phyloP scores from a whole-genome alignment of 2,888 invertebrate genomes.

The Willowsia nigromaculata region DNA sequence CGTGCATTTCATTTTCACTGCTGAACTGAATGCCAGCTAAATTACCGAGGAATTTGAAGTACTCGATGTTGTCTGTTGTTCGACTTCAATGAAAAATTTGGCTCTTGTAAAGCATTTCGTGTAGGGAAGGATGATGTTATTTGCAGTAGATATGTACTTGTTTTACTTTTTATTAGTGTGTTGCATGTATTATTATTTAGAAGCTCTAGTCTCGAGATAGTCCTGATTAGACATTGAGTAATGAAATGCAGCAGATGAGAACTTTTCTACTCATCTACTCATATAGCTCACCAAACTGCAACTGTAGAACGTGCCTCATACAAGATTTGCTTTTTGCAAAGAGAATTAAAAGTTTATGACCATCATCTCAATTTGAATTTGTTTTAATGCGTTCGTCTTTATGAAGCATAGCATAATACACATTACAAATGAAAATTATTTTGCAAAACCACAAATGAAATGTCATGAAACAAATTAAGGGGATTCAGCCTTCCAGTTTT shows the following conservation, averaged over 20 bases:
- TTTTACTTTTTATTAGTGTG: conserved; percentile 6
- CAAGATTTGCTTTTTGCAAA: background rate
- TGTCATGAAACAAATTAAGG: too few relatives aligned
- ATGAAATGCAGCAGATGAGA: background rate
- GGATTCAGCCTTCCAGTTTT: too few relatives aligned
- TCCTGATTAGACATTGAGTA: conserved; percentile 38
- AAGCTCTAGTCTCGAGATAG: background rate
- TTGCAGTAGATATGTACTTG: background rate
- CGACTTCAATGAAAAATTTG: conserved; percentile 70
- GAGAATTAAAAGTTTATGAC: background rate
- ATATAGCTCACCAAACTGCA: background rate
- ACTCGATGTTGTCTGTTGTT: conserved; percentile 64
- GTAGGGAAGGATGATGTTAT: conserved; percentile 12
- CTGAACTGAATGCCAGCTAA: conserved; percentile 61
- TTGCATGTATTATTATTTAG: conserved; percentile 24
- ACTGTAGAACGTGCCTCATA: background rate
- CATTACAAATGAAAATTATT: too few relatives aligned
- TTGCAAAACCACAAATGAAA: too few relatives aligned
- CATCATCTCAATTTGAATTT: background rate
- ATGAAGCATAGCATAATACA: too few relatives aligned
- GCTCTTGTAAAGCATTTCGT: conserved; percentile 42
- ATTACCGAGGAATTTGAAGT: conserved; percentile 68
- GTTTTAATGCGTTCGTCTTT: too few relatives aligned
- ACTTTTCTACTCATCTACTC: background rate
- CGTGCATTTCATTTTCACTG: conserved; percentile 31